Evolutionary conservation across 2,113 vertebrate genomes (phyloP).

Genomic region (Thamnophis sirtalis): DNA sequence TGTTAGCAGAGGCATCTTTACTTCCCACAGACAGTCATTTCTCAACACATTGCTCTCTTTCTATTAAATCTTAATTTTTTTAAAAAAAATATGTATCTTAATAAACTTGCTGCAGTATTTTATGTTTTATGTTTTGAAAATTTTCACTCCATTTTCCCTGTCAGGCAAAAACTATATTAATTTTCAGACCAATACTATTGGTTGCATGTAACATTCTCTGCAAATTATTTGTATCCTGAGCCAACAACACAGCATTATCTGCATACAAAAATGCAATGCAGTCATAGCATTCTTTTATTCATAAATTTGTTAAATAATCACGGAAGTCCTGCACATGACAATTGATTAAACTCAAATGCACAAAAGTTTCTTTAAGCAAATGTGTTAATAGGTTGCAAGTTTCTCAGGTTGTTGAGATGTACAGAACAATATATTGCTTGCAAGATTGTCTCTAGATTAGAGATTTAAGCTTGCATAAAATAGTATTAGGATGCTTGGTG

Average conservation of each 20-base stretch:
- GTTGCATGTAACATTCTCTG: not conserved
- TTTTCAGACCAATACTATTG: not conserved
- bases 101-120: not conserved
- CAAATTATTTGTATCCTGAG: not conserved
- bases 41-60: not conserved
- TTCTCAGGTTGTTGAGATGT: not conserved
- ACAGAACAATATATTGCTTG: not conserved
- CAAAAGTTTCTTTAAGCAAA: not conserved
- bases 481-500: not conserved
- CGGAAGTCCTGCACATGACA: not conserved
- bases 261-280: not conserved
- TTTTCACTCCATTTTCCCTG: not conserved
- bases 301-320: not conserved
- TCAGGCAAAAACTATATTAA: not conserved
- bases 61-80: not conserved
- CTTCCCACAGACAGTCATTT: not conserved
- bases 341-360: not conserved
- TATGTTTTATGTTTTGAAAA: not conserved
- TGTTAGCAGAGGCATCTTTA: not conserved
- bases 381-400: not conserved
- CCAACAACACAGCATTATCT: not conserved
- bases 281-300: not conserved
- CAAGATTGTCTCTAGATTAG: not conserved
- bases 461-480: not conserved
- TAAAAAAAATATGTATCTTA: not conserved